These are phyloP conservation scores for Drosophila flavopinicola DNA, from an alignment of 2,888 invertebrate genomes.

Conservation along the genomic window DNA sequence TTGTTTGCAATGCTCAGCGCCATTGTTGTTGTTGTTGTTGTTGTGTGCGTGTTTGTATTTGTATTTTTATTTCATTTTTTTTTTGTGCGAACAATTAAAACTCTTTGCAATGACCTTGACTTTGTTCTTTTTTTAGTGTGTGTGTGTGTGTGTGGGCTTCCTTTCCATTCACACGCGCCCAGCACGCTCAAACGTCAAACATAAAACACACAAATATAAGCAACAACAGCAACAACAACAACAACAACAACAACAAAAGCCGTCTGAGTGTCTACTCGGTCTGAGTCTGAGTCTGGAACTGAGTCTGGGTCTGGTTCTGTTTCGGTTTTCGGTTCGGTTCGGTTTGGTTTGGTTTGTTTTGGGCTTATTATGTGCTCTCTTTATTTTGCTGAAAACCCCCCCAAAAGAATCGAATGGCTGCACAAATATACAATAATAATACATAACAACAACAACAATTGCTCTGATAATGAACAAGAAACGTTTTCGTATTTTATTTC, in stretches of 20 bases:
- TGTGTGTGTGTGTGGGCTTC: slow-evolving; percentile 65
- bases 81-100: slow-evolving; percentile 84
- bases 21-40: slow-evolving; percentile 56
- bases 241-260: slow-evolving; percentile 62
- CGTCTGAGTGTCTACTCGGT: slow-evolving; percentile 77
- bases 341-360: slow-evolving; percentile 52
- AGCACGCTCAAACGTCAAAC: slow-evolving; percentile 80
- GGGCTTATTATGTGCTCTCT: slow-evolving; percentile 50
- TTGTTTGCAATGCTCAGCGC: slow-evolving; percentile 74
- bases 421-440: slow-evolving; percentile 62
- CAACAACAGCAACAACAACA: slow-evolving; percentile 32
- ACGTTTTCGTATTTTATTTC: slow-evolving; percentile 27
- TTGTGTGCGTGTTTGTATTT: slow-evolving; percentile 49
- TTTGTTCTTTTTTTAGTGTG: slow-evolving; percentile 79
- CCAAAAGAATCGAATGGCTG: slow-evolving; percentile 65
- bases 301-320: slow-evolving; percentile 35
- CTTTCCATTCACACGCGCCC: slow-evolving; percentile 78
- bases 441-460: slow-evolving; percentile 48
- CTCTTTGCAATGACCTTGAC: slow-evolving; percentile 84
- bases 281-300: slow-evolving; percentile 61
- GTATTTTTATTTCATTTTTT: slow-evolving; percentile 57
- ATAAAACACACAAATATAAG: slow-evolving; percentile 69
- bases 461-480: slow-evolving; percentile 70
- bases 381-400: slow-evolving; percentile 3
- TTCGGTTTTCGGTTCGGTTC: slow-evolving; percentile 38